A percentile compares a stretch with the other conserved stretches of the same genome.
phyloP scores from a whole-genome alignment of 2,797 vertebrate species.

The Anguilla pacifica region DNA sequence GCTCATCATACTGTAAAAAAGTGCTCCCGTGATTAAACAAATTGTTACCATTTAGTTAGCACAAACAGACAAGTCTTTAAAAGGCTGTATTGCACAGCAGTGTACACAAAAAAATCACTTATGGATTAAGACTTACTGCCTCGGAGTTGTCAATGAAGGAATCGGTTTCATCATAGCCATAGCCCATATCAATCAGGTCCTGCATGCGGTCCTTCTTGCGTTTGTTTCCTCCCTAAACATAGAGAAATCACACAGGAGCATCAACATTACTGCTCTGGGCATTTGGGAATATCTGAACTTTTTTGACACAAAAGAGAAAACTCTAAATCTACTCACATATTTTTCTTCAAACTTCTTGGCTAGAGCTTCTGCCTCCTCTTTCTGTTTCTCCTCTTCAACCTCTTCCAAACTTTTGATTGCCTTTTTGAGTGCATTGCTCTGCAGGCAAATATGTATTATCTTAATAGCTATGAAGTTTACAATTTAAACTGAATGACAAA shows the following conservation, averaged over 20 bases:
- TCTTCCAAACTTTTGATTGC: slow-evolving; percentile 66
- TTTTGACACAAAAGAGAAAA: neutral
- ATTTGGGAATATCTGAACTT: neutral
- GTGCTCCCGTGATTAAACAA: neutral
- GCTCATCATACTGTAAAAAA: slow-evolving; percentile 83
- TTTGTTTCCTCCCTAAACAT: slow-evolving; percentile 76
- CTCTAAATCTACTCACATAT: slow-evolving; percentile 75
- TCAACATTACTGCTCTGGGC: neutral
- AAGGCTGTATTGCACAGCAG: neutral
- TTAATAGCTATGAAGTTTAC: slow-evolving; percentile 27
- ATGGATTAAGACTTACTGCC: slow-evolving; percentile 81
- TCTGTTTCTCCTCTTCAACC: slow-evolving; percentile 72
- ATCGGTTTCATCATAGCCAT: slow-evolving; percentile 93
- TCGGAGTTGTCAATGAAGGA: slow-evolving; percentile 98
- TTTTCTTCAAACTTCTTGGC: slow-evolving; percentile 83
- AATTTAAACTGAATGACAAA: neutral
- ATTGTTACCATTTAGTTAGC: neutral
- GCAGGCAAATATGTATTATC: slow-evolving; percentile 16
- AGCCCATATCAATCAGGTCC: slow-evolving; percentile 93
- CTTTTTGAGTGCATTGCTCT: slow-evolving; percentile 51
- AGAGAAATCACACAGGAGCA: slow-evolving; percentile 3
- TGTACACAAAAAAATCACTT: neutral
- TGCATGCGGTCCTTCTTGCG: slow-evolving; percentile 85
- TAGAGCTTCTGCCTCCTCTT: slow-evolving; percentile 75
- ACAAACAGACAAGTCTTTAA: neutral